These are phyloP conservation scores for Tortrix viridana DNA, from an alignment of 2,888 invertebrate genomes.

Conservation along the genomic window DNA sequence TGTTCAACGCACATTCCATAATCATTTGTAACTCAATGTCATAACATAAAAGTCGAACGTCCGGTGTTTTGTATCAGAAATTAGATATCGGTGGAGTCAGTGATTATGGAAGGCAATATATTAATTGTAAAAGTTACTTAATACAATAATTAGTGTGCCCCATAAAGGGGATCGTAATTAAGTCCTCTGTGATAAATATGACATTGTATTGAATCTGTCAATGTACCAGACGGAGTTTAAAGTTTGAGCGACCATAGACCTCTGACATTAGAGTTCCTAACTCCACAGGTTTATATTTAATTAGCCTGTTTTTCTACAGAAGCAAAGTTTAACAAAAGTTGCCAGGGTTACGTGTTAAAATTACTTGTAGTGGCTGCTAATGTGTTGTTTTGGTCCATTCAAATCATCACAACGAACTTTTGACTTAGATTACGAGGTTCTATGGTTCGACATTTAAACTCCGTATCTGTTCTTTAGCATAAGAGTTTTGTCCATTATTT, in stretches of 20 bases:
- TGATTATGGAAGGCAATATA: slow-evolving; percentile 40
- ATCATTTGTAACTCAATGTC: slow-evolving; percentile 5
- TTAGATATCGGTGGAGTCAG: not conserved
- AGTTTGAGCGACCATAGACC: too few species aligned
- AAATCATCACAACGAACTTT: too few species aligned
- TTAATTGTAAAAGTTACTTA: slow-evolving; percentile 44
- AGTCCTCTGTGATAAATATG: slow-evolving; percentile 54
- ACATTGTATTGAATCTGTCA: slow-evolving; percentile 49
- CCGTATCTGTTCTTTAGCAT: slow-evolving; percentile 16
- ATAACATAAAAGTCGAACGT: too few species aligned
- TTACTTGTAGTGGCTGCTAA: too few species aligned
- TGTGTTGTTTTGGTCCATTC: too few species aligned
- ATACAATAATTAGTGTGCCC: slow-evolving; percentile 43
- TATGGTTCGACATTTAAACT: slow-evolving; percentile 30
- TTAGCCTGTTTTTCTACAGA: too few species aligned
- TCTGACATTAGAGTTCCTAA: too few species aligned
- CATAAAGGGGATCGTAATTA: slow-evolving; percentile 41
- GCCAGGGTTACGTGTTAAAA: too few species aligned
- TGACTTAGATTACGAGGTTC: too few species aligned
- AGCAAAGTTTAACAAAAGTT: too few species aligned
- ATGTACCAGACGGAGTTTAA: slow-evolving; percentile 36
- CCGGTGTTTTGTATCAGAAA: too few species aligned
- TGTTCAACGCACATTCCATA: slow-evolving; percentile 5
- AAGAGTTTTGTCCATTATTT: slow-evolving; percentile 18
- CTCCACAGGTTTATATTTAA: too few species aligned